Evolutionary conservation across 2,113 vertebrate species (phyloP), one percentile per base, ranked within the genome.

Genomic region (Scortum barcoo): DNA sequence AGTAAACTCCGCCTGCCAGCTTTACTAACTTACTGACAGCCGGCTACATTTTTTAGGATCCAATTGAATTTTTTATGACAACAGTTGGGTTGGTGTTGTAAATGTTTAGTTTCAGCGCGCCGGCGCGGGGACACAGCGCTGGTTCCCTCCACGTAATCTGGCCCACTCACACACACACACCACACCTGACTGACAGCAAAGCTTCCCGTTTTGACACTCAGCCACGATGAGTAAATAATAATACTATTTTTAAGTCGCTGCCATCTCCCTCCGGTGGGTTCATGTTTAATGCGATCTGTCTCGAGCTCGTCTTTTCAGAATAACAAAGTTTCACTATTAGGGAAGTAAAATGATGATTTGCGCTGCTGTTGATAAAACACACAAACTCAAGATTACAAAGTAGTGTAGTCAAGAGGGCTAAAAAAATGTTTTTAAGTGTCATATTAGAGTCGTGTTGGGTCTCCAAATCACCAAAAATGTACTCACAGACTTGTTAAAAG

Each of bases 11-110:
- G 7, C 58, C 70, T 79, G 51, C 74, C 67, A 67, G 56, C 33
- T 88, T 84, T 68, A 83, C 67, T 65, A 60, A 80, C 76, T 40
- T 30, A 24, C 56, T 83, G 79, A 70, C 81, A 85, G 78, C 33
- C 28, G 74, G 53, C 53, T 53, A 19, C 0, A 26, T 81, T 76
- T 80, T 73, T 86, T 42, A 70, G 63, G 61, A 50, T 65, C 85
- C 76, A 68, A 63, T 71, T 83, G 17, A 74, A 73, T 62, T 46
- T 81, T 83, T 83, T 72, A 71, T 68, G 56, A 38, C 6, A 2
- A 38, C 51, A 72, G 48, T 73, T 28, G 30, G 42, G 58, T 78
- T 51, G 54, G 2, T 11, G 72, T 61, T 69, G 62, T 86, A 78
- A 89, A 72, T 86, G 67, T 84, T 84, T 82, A 28, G 48, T 62